phyloP scores from a whole-genome alignment of 2,113 vertebrate species.

The Seriola dumerili region DNA sequence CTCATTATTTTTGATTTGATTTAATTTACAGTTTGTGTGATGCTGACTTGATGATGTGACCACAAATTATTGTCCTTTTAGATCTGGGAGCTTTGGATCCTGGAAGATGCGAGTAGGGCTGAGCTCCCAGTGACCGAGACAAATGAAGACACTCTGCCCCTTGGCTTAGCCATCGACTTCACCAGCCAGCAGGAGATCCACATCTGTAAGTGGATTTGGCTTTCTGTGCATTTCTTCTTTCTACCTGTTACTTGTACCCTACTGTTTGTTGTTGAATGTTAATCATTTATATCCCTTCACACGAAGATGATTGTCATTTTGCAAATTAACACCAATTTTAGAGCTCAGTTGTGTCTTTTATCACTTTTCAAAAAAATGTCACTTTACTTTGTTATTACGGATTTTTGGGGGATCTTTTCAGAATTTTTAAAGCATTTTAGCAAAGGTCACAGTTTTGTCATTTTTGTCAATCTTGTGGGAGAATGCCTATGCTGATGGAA shows the following conservation, averaged over 20 bases:
- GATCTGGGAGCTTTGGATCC: constrained; percentile 94
- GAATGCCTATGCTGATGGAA: too few relatives aligned
- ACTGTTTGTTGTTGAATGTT: neutral
- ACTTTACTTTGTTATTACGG: too few relatives aligned
- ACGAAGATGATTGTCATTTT: too few relatives aligned
- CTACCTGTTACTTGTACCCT: neutral
- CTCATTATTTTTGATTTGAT: neutral
- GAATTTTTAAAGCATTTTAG: too few relatives aligned
- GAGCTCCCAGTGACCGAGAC: constrained; percentile 93
- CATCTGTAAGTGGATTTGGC: constrained; percentile 86
- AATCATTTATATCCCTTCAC: too few relatives aligned
- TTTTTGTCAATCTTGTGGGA: too few relatives aligned
- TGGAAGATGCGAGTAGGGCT: constrained; percentile 94
- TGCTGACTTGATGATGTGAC: neutral
- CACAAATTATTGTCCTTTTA: constrained; percentile 37
- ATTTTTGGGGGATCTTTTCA: too few relatives aligned
- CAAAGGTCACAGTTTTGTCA: too few relatives aligned
- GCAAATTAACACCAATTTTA: too few relatives aligned
- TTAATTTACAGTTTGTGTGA: constrained; percentile 2
- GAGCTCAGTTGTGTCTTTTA: too few relatives aligned
- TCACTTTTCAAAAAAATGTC: too few relatives aligned
- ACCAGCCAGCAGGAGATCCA: constrained; percentile 90
- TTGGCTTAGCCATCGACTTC: constrained; percentile 92
- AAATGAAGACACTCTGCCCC: constrained; percentile 93
- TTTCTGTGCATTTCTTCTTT: neutral